Evolutionary conservation across 2,888 invertebrate species (phyloP), one percentile per base, ranked within the genome.

Genomic region (Drosophila ustulata): DNA sequence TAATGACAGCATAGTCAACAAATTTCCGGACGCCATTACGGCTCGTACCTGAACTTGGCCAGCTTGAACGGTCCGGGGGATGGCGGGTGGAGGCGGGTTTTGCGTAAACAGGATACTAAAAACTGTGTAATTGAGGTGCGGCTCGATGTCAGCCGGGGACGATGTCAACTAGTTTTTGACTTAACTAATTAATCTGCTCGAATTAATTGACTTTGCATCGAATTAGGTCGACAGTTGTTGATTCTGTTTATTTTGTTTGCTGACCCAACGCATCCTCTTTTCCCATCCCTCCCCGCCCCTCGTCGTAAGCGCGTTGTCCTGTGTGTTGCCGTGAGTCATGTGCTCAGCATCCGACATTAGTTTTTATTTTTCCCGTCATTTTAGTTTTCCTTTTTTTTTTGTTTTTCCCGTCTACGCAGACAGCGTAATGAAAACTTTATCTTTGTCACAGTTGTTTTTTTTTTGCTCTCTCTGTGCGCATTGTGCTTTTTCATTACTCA

Each of bases 371-470:
- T 53, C 11, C 18, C 9, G 18, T 9, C 41, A 45, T 43, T 11
- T 18, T 30, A 9, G 11, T 50, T 11, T 6, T 43, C 25, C 1
- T 23, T 45, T 46, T 34, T 45, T 66, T 39, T 11, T 47, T 47
- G 45, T 65, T 53, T 47, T 53, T 53, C 11, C 41, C 50, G 18
- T 30, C n/a, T 46, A 64, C 57, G 45, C 45, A 32, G 58, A 52
- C 85, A 80, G 86, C 66, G 84, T 83, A 88, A 84, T 84, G 87
- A 84, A 87, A 88, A 88, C 69, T 88, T 88, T 88, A 69, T 87
- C 84, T 87, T 74, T 84, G 84, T 88, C 83, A 67, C 66, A 73
- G 57, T 80, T 71, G 53, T 63, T 62, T 72, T 63, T 63, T 62
- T 39, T 34, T 34, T 9, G 34, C n/a, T 53, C 39, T 63, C 57